Evolutionary conservation across 1,140 invertebrate species (phyloP), one percentile per base, ranked within the genome.

Genomic region (Drosophila seguyi): DNA sequence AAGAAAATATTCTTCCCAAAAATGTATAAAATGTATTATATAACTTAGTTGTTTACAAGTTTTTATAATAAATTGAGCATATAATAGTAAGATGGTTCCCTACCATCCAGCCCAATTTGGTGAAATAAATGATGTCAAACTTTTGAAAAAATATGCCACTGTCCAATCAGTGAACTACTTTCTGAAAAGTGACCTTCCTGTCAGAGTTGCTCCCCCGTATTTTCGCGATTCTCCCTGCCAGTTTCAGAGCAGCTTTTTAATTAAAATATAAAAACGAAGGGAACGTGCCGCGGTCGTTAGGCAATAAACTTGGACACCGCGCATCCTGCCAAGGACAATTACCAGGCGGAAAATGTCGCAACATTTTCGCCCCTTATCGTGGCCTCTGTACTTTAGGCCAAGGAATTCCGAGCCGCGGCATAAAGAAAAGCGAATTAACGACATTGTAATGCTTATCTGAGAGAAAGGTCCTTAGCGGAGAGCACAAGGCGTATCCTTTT

Each of bases 251-350:
- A 39, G 55, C 29, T 78, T 81, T 92, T 92, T 88, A 92, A 91
- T 92, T 92, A 92, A 92, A 90, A 92, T 88, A 82, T 84, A 87
- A 83, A 84, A 88, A 84, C 71, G 76, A 42, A 53, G 76, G 74
- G 67, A 90, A 75, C 85, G 78, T 90, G 75, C 81, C 82, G 90
- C 84, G 90, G 90, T 91, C 90, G 90, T 91, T 91, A 91, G 85
- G 90, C 90, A 91, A 91, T 91, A 91, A 91, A 91, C 69, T 81
- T 85, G 81, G 75, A 79, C 81, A 86, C 61, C 72, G 82, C 85
- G 84, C 85, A 74, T 88, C 81, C 86, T 90, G 86, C 56, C 74
- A 57, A 84, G 81, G 85, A 88, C 85, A 88, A 88, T 88, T 90
- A 86, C 81, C 79, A 90, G 85, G 86, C 86, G 81, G 86, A 90